Conservation (phyloP, 2,113 vertebrate species). For the Oryzias curvinotus region DNA sequence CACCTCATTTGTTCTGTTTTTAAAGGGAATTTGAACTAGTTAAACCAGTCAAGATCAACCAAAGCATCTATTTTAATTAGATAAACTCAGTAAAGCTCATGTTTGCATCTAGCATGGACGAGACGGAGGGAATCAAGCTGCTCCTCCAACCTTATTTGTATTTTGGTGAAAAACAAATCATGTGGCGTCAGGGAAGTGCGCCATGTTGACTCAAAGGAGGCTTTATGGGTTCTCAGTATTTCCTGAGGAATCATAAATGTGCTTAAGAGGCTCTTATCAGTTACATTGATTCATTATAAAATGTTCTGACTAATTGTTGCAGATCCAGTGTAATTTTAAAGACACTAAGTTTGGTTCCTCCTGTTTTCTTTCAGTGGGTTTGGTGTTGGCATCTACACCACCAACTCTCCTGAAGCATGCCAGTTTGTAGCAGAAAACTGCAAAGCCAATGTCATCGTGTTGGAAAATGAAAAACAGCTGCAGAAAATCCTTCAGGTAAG, state of each 20-base stretch:
- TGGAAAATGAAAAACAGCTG: constrained; percentile 90
- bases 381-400: constrained; percentile 92
- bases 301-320: no score
- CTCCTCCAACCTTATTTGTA: no score
- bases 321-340: no score
- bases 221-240: no score
- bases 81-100: background rate
- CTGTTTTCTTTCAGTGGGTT: constrained; percentile 79
- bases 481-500: constrained; percentile 91
- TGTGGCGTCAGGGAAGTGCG: no score
- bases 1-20: background rate
- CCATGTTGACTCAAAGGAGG: no score
- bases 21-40: background rate
- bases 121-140: no score
- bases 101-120: background rate
- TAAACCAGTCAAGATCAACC: background rate
- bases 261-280: no score
- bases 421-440: constrained; percentile 84
- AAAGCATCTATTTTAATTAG: background rate
- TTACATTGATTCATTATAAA: no score
- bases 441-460: constrained; percentile 84
- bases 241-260: no score
- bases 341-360: background rate
- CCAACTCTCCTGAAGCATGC: constrained; percentile 89
- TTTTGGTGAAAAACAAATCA: no score